phyloP scores from a whole-genome alignment of 2,888 invertebrate species.

The Brassicogethes aeneus region DNA sequence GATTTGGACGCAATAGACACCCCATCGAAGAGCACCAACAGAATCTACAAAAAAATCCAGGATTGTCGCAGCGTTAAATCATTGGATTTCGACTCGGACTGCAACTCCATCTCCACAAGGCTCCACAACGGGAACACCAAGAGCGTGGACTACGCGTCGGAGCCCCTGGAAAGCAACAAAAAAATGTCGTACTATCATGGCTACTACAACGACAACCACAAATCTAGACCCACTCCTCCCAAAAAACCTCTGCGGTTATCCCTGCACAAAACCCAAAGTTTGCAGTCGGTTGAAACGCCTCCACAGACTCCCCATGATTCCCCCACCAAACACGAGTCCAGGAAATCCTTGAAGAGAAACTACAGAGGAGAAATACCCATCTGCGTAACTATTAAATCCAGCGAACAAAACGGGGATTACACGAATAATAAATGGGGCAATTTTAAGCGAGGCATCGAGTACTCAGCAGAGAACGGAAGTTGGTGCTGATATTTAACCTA shows the following conservation, averaged over 20 bases:
- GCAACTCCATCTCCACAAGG: constrained; percentile 24
- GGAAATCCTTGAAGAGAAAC: constrained; percentile 54
- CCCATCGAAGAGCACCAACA: constrained; percentile 24
- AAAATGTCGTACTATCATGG: constrained; percentile 35
- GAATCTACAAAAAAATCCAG: constrained; percentile 31
- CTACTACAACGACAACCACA: constrained; percentile 40
- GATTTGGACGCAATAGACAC: constrained; percentile 40
- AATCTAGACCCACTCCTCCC: constrained; percentile 68
- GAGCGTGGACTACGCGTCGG: constrained; percentile 49
- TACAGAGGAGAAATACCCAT: constrained; percentile 43
- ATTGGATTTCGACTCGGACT: constrained; percentile 69
- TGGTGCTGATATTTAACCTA: constrained; percentile 26
- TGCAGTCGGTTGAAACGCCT: constrained; percentile 58
- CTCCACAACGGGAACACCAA: constrained; percentile 20
- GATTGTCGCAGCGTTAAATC: constrained; percentile 60
- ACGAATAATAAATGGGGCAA: constrained; percentile 12
- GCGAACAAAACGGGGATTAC: constrained; percentile 16
- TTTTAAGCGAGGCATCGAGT: constrained; percentile 23
- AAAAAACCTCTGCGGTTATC: constrained; percentile 78
- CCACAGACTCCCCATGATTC: constrained; percentile 23
- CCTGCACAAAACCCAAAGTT: constrained; percentile 72
- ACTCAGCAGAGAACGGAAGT: constrained; percentile 29
- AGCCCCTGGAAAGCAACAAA: constrained; percentile 45
- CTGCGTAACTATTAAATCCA: constrained; percentile 6
- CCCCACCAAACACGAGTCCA: constrained; percentile 23